Base-by-base conservation (phyloP, 2,888 invertebrate species). In the Uropetala carovei region DNA sequence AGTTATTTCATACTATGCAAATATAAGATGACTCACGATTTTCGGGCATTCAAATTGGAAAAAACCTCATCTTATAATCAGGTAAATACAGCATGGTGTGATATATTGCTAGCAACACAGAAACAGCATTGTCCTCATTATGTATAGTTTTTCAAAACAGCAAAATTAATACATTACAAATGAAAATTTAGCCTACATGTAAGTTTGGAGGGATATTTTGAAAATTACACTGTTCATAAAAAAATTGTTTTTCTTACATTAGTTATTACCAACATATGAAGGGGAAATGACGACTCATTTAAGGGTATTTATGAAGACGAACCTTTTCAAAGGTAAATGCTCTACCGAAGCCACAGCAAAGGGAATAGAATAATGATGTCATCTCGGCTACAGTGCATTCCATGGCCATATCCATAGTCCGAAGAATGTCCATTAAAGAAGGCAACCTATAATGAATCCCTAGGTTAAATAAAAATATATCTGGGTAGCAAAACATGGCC, bases 281-380 rank as follows among this genome's bases (percentile, higher is more conserved):
- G 64, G 64, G 2, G 3, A 64, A 64, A 64, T 7, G 2, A 64
- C 3, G 64, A 64, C 64, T 64, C 16, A 43, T 43, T 14, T 22
- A 22, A 27, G 16, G 43, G 14, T n/a, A 83, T 14, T 10, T 18
- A n/a, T 2, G 1, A 85, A 11, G 18, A 64, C 89, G 81, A 93
- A 94, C 94, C 94, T 96, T 95, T 43, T 95, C 95, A 92, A 94
- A 94, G 0, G 97, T 96, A 94, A 98, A 97, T 81, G 96, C 95
- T 93, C 95, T 95, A 11, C 97, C 97, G 94, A 98, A 97, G 92
- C 97, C 96, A 43, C 96, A 95, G 93, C 97, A 96, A 91, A 97
- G 95, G 58, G 95, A 95, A 84, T 95, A 95, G 94, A 97, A 96
- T 92, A 96, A 96, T 84, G 95, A 95, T 81, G 96, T 95, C 91